Conservation (phyloP, 2,797 vertebrate genomes). For the Schizopygopsis pylzovi region DNA sequence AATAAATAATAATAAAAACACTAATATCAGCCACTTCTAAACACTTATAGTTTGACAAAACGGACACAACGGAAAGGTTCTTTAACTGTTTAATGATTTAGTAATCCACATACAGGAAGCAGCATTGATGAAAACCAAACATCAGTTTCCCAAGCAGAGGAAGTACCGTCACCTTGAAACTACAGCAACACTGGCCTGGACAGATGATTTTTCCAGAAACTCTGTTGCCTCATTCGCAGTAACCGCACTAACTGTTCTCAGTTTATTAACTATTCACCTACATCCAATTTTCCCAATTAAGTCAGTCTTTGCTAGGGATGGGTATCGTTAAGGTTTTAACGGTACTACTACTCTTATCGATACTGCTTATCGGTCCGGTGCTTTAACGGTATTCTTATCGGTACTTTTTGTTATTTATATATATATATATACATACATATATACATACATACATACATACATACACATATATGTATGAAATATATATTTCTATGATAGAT, state of each 20-base stretch:
- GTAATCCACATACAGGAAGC: conserved; percentile 16
- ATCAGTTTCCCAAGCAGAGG: conserved; percentile 10
- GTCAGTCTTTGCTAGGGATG: too few species aligned
- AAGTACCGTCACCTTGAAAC: neutral
- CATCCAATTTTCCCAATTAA: neutral
- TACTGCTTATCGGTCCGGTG: too few species aligned
- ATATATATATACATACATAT: too few species aligned
- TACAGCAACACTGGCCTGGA: neutral
- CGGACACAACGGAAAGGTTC: neutral
- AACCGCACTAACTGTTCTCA: neutral
- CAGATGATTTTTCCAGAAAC: neutral
- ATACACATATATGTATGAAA: too few species aligned
- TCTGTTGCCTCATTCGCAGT: neutral
- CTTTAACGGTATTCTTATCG: too few species aligned
- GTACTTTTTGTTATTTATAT: too few species aligned
- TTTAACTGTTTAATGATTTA: neutral
- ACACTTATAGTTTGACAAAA: neutral
- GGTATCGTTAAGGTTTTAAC: too few species aligned
- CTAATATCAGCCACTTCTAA: neutral
- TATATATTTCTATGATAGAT: too few species aligned
- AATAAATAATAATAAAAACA: neutral
- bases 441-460: too few species aligned
- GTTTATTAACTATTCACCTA: neutral
- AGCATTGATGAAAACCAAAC: neutral
- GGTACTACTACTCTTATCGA: too few species aligned